These are phyloP conservation scores for Peromyscus polionotus DNA, from an alignment of 2,113 vertebrate species.

Conservation along the genomic window DNA sequence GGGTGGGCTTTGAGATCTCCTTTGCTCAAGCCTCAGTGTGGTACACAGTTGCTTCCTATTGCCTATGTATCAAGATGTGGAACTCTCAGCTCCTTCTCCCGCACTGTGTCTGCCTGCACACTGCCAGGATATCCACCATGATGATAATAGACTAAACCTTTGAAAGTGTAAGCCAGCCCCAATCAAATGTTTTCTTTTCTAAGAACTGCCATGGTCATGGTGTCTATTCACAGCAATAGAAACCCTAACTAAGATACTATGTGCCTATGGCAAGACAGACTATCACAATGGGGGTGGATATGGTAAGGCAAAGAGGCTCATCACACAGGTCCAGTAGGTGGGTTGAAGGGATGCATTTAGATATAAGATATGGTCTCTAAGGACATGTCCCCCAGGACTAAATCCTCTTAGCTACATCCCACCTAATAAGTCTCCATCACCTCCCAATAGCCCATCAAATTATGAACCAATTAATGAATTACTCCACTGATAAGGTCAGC, in stretches of 20 bases:
- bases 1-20: not conserved
- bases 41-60: not conserved
- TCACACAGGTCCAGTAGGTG: not conserved
- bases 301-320: not conserved
- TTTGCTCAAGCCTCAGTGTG: not conserved
- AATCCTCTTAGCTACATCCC: not conserved
- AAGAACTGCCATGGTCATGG: not conserved
- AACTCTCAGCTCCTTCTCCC: not conserved
- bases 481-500: not conserved
- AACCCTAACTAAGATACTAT: not conserved
- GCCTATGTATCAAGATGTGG: not conserved
- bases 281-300: not conserved
- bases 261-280: not conserved
- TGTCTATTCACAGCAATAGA: not conserved
- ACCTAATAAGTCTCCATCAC: not conserved
- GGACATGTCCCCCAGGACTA: not conserved
- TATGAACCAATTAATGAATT: not conserved
- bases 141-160: not conserved
- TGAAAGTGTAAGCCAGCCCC: not conserved
- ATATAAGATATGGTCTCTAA: not conserved
- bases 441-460: not conserved
- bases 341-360: not conserved
- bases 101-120: not conserved
- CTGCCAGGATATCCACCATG: not conserved
- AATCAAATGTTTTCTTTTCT: not conserved